A percentile compares a stretch with the other conserved stretches of the same genome.
These are phyloP conservation scores for Proctacanthus coquilletti DNA, from an alignment of 1,140 invertebrate genomes.

Conservation along the genomic window DNA sequence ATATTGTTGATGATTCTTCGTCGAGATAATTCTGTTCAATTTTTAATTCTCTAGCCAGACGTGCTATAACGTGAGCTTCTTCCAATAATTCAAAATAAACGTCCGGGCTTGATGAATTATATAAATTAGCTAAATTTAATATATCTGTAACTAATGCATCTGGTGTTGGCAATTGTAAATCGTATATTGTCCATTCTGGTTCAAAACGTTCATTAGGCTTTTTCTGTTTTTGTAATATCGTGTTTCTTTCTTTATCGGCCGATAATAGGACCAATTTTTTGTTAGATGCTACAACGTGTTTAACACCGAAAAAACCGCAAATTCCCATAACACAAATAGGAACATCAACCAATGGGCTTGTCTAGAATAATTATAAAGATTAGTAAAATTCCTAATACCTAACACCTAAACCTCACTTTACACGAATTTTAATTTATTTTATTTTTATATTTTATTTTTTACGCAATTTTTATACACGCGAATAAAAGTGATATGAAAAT, in stretches of 20 bases:
- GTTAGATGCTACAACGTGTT: conserved; percentile 43
- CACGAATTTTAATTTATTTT: background rate
- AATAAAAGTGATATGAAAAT: too few relatives aligned
- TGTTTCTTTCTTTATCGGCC: background rate
- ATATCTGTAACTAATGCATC: conserved; percentile 48
- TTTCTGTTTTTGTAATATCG: background rate
- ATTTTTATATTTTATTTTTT: background rate
- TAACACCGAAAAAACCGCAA: conserved; percentile 54
- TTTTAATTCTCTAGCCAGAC: conserved; percentile 5
- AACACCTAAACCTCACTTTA: background rate
- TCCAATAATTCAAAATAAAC: conserved; percentile 23
- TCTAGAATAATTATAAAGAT: conserved; percentile 29
- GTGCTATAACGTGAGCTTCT: conserved; percentile 24
- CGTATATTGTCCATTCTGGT: conserved; percentile 53
- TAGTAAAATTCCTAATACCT: conserved; percentile 12
- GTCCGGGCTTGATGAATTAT: conserved; percentile 39
- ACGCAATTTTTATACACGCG: too few relatives aligned
- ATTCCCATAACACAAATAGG: conserved; percentile 56
- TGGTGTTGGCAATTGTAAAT: conserved; percentile 40
- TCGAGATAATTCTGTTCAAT: too few relatives aligned
- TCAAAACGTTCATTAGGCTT: background rate
- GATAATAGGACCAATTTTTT: conserved; percentile 36
- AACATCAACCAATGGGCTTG: conserved; percentile 41
- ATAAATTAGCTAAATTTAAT: conserved; percentile 44
- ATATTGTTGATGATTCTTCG: background rate